Conservation (phyloP, 2,113 vertebrate genomes). For the Peromyscus polionotus region DNA sequence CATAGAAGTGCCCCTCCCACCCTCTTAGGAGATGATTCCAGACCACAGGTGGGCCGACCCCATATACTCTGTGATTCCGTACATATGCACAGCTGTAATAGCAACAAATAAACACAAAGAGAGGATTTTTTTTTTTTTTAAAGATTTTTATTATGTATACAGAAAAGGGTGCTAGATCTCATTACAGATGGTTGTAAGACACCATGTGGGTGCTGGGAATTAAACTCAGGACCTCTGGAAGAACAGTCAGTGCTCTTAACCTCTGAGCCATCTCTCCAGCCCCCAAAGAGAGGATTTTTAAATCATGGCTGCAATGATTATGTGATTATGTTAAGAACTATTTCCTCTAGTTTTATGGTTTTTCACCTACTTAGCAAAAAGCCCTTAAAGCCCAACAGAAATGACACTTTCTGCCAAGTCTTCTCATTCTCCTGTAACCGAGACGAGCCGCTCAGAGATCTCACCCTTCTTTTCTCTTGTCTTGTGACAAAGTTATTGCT, state of each 20-base stretch:
- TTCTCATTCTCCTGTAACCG: background rate
- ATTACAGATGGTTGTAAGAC: too few relatives aligned
- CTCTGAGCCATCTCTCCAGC: too few relatives aligned
- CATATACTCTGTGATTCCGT: background rate
- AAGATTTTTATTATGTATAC: too few relatives aligned
- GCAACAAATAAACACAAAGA: background rate
- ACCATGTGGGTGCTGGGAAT: too few relatives aligned
- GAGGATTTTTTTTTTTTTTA: too few relatives aligned
- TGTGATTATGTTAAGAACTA: background rate
- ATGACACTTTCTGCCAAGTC: background rate
- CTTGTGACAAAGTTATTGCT: background rate
- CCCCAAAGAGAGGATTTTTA: too few relatives aligned
- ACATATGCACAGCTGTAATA: background rate
- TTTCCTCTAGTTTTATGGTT: background rate
- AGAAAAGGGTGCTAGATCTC: too few relatives aligned
- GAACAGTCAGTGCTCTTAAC: too few relatives aligned
- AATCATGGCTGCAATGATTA: background rate
- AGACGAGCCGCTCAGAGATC: background rate
- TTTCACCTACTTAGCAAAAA: background rate
- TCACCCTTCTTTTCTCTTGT: too few relatives aligned
- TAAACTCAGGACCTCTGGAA: too few relatives aligned
- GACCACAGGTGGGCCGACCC: background rate
- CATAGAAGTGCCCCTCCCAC: too few relatives aligned
- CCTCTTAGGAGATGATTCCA: background rate
- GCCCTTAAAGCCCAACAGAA: background rate